Base-by-base conservation (phyloP, 1,140 invertebrate genomes). In the Matsumurasca onukii region DNA sequence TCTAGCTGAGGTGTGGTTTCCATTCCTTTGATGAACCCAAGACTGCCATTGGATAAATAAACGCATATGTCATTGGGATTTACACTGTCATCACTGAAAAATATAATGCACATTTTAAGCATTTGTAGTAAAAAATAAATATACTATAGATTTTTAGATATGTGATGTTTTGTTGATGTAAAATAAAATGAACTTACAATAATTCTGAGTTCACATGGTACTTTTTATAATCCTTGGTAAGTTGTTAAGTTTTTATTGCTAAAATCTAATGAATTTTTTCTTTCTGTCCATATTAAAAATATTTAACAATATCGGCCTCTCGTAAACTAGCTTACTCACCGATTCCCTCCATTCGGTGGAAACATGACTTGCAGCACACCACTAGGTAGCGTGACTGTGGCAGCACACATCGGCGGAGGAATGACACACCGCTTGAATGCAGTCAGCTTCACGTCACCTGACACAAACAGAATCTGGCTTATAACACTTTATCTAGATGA, bases 401-500 rank as follows among this genome's bases (percentile, higher is more conserved):
- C 31, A 2, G 22, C 34, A 70, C 77, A 84, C 82, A 87, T 81
- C 31, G 87, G 87, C 13, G 87, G 87, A 22, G 87, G 87, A n/a
- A 88, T 79, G 15, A 85, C 75, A 67, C 80, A 76, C 64, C 78
- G 69, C 31, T 79, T 76, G 70, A 88, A 84, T 22, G 86, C 82
- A 2, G 87, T 86, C 45, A 88, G 66, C 31, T 82, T 72, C 17
- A 86, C 55, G 70, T 79, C 77, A 62, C 75, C 83, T 86, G 57
- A 48, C n/a, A n/a, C n/a, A 67, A 73, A 48, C 34, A 39, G 34
- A 39, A 39, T 39, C 34, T n/a, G n/a, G n/a, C n/a, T n/a, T n/a
- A n/a, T n/a, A n/a, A n/a, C n/a, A n/a, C n/a, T n/a, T n/a, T n/a
- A n/a, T n/a, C n/a, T n/a, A n/a, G n/a, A n/a, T n/a, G n/a, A n/a